Evolutionary conservation across 1,140 invertebrate genomes (phyloP), one percentile per base, ranked within the genome.

Genomic region (Bilobella aurantiaca): DNA sequence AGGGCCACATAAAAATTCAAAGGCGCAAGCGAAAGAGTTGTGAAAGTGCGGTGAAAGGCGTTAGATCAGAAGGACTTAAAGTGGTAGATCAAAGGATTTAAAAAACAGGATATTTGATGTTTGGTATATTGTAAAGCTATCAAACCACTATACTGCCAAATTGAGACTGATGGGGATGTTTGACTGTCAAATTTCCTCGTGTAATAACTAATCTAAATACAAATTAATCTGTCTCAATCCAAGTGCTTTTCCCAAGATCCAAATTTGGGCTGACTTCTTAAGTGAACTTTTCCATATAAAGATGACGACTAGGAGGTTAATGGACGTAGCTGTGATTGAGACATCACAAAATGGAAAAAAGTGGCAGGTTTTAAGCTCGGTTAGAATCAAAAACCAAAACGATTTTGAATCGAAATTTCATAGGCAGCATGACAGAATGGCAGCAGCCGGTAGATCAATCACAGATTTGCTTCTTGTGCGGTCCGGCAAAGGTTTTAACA

Each of bases 401-500:
- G n/a, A n/a, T 42, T 42, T 42, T 12, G 37, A 42, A 42, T 42
- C 8, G 8, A 42, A 42, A 42, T 42, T 42, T 42, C 37, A n/a
- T 42, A 8, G 37, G 8, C 37, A 8, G 37, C 8, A 42, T 42
- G n/a, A n/a, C 8, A 8, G 37, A n/a, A n/a, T n/a, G n/a, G 8
- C n/a, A 42, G 37, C 8, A 12, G 37, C 8, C 37, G 37, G 37
- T 42, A 63, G 29, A 69, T 69, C 60, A 68, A 66, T 66, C 64
- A 71, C 68, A 71, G 68, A 71, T 71, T n/a, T n/a, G n/a, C 69
- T 68, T 71, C 69, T 63, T 71, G 69, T 71, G 69, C 60, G 69
- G 69, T 68, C 69, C 53, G 25, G 28, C 58, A 29, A 5, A 1
- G 18, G 1, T 46, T 14, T 59, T 59, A 25, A 28, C 23, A 28